These are phyloP conservation scores for Petrophora chlorosata DNA, from an alignment of 2,888 invertebrate species.

Conservation along the genomic window DNA sequence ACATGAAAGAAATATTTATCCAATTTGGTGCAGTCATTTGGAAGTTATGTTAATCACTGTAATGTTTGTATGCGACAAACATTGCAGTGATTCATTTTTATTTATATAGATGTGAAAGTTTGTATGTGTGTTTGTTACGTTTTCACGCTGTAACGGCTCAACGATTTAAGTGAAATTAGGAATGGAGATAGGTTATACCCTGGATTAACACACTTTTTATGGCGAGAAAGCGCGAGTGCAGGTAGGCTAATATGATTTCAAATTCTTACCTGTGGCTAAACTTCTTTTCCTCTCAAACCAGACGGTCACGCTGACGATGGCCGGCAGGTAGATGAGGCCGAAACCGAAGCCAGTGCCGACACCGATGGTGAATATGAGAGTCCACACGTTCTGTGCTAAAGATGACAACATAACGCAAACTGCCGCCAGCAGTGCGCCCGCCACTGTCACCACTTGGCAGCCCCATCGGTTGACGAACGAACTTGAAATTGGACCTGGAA, in stretches of 20 bases:
- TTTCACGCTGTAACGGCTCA: too few species aligned
- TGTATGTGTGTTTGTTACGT: too few species aligned
- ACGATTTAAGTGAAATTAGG: too few species aligned
- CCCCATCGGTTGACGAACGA: slow-evolving; percentile 97
- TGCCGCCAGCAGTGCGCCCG: slow-evolving; percentile 91
- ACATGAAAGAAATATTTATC: too few species aligned
- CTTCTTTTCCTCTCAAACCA: slow-evolving; percentile 98
- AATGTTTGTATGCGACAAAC: too few species aligned
- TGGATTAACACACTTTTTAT: too few species aligned
- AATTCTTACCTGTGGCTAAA: slow-evolving; percentile 90
- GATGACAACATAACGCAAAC: slow-evolving; percentile 91
- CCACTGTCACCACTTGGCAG: slow-evolving; percentile 95
- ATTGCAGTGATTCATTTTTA: too few species aligned
- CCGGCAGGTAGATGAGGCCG: slow-evolving; percentile 98
- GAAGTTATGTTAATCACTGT: too few species aligned
- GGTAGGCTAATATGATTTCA: not conserved
- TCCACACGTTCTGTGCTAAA: slow-evolving; percentile 91
- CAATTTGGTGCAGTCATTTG: too few species aligned
- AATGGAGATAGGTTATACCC: too few species aligned
- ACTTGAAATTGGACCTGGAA: slow-evolving; percentile 96
- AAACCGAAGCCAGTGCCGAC: slow-evolving; percentile 97
- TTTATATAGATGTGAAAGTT: too few species aligned
- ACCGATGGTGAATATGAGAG: slow-evolving; percentile 96
- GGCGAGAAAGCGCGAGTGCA: too few species aligned
- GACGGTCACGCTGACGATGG: slow-evolving; percentile 98